A percentile compares a stretch with the other conserved stretches of the same genome.
Conservation (phyloP, 2,113 vertebrate species). For the Alligator sinensis region DNA sequence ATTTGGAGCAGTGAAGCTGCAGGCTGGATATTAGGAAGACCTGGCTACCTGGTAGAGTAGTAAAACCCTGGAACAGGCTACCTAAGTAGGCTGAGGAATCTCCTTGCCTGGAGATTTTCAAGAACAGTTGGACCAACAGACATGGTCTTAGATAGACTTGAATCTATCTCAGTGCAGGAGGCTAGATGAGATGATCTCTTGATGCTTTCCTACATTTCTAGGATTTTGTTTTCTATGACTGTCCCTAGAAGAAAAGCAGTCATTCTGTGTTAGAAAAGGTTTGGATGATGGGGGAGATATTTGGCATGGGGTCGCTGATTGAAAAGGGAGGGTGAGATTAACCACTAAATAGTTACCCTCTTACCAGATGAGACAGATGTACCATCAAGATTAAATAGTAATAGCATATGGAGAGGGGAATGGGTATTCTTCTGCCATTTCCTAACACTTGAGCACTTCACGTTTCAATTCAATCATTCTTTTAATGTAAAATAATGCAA, state of each 20-base stretch:
- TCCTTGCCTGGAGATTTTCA: no score
- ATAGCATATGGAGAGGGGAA: background rate
- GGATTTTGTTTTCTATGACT: no score
- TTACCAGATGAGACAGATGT: background rate
- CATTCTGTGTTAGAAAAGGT: background rate
- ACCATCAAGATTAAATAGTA: background rate
- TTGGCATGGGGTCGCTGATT: background rate
- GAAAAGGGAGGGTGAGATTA: background rate
- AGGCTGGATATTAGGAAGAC: no score
- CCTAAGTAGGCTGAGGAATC: no score
- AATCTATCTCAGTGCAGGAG: no score
- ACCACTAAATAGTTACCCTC: background rate
- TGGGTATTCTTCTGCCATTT: background rate
- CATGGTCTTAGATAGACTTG: no score
- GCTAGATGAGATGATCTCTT: no score
- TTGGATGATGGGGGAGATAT: background rate
- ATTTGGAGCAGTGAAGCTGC: no score
- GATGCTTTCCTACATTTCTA: no score
- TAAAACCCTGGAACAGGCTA: no score
- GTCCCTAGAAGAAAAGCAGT: background rate
- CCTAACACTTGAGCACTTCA: background rate
- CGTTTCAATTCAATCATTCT: background rate
- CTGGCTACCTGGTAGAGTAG: no score
- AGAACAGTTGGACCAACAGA: no score
- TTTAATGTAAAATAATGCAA: background rate